Evolutionary conservation across 1,140 invertebrate species (phyloP), one percentile per base, ranked within the genome.

Genomic region (Drosophila arizonae): DNA sequence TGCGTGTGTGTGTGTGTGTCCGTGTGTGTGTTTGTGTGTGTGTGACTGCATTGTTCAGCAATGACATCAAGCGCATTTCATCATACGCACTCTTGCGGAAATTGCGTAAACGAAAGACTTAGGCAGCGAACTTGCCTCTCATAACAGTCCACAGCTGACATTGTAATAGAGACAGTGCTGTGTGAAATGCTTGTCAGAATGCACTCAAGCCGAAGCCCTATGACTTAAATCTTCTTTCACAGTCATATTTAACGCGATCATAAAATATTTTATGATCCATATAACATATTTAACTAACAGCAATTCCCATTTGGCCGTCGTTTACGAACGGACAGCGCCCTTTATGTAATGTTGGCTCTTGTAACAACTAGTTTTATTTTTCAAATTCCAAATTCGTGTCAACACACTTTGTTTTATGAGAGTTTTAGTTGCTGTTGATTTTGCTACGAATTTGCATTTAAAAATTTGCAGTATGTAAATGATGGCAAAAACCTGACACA

Each of bases 101-200:
- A 76, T 86, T 86, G 82, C 82, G 79, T 81, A 87, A 87, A 88
- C 79, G 51, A 79, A 86, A 81, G 82, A 87, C 81, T 86, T 81
- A 76, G 76, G 76, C 72, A 87, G 76, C 84, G 72, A 82, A 88
- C 82, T 60, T 69, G 82, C 68, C 70, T 39, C 57, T 6, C 30
- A n/a, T 51, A 28, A 56, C 15, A 21, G 56, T 9, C 6, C 17
- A 58, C 3, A 63, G 28, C 33, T 57, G 3, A 17, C 24, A 60
- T 24, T 26, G 33, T 33, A 36, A 28, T 60, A 48, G 28, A 51
- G 13, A 28, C 13, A 9, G 15, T 17, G 28, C 26, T 17, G 8
- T 62, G 46, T 68, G 21, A 60, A 69, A 70, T 62, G 79, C 70
- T 69, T 69, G 77, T 60, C 67, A 86, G 81, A 86, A 86, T 82